Evolutionary conservation across 2,113 vertebrate genomes (phyloP), one percentile per base, ranked within the genome.

Genomic region (Brachyhypopomus gauderio): DNA sequence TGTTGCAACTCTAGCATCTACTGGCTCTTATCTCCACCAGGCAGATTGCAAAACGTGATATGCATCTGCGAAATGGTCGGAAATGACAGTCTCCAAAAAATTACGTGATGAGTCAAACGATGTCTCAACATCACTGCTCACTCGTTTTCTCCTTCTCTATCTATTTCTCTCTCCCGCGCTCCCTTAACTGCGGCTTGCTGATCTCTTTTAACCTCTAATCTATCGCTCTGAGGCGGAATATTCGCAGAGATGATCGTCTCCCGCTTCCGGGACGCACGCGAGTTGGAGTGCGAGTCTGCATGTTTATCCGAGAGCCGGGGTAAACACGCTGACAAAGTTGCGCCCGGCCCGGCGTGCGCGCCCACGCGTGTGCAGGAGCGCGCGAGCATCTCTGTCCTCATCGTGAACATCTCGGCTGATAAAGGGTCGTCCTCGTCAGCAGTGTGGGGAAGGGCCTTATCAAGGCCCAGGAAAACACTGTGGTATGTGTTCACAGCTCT

Each of bases 21-120:
- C 89, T 85, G 86, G 89, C 86, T 84, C 92, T 93, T 94, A 94
- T 94, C 93, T 92, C 84, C 82, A 81, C 76, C 76, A 83, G 92
- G 90, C 92, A 94, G 92, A 89, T 91, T 90, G 90, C 89, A 87
- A 84, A 85, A 88, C 80, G 85, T 91, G 93, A 94, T 94, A 94
- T 91, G 90, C 89, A 94, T 94, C 93, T 93, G 91, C 90, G 90
- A 92, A 92, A 92, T 92, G 90, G 91, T 93, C 88, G 86, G 90
- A 92, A 91, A 93, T 91, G 90, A 92, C 90, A 93, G 87, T 91
- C 90, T 90, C 89, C 84, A 83, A 87, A 83, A 90, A 86, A 87
- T 72, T 85, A 86, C 83, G 80, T 72, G 84, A 92, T 92, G 89
- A 92, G 87, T 90, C 83, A 86, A 90, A 87, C 55, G 60, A 72